Conservation (phyloP, 2,888 invertebrate genomes). For the Mylabris sibirica region DNA sequence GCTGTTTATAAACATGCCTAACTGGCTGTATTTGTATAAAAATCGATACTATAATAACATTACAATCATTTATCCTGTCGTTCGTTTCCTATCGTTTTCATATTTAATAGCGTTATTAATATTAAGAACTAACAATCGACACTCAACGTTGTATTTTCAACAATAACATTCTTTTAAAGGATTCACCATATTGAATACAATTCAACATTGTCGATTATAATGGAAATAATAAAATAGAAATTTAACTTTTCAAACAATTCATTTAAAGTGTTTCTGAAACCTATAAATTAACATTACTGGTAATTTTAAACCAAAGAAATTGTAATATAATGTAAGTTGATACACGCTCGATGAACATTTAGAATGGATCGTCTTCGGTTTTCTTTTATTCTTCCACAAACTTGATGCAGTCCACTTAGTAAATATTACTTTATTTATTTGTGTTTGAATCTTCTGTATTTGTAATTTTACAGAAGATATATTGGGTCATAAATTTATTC, state of each 20-base stretch:
- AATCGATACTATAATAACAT: conserved; percentile 16
- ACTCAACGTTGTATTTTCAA: background rate
- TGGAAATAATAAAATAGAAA: background rate
- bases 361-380: background rate
- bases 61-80: conserved; percentile 16
- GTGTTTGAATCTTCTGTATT: background rate
- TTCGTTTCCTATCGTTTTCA: conserved; percentile 16
- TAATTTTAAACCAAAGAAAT: background rate
- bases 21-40: conserved; percentile 1
- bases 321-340: background rate
- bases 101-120: conserved; percentile 18
- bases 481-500: background rate
- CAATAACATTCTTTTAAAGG: background rate
- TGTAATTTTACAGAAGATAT: background rate
- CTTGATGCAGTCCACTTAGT: background rate
- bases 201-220: background rate
- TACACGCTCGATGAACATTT: background rate
- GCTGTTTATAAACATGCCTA: background rate
- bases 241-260: background rate
- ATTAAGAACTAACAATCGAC: conserved; percentile 7
- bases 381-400: background rate
- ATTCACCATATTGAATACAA: background rate
- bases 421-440: background rate
- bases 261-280: background rate
- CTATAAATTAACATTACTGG: background rate